Base-by-base conservation (phyloP, 2,113 vertebrate species). In the Chamaea fasciata region DNA sequence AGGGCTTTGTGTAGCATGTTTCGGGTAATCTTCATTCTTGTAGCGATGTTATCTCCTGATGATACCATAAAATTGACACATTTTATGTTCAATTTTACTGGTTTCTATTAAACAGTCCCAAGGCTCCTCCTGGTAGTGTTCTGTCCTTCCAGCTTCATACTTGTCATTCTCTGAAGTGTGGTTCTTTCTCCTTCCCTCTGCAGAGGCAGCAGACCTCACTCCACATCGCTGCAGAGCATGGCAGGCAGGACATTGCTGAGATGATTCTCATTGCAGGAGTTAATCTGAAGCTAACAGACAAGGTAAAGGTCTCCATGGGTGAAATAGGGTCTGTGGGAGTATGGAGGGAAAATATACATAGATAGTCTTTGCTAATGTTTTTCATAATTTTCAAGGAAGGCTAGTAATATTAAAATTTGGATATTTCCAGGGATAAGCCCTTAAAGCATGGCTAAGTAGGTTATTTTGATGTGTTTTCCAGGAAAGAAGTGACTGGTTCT, bases 161-260 rank as follows among this genome's bases (percentile, higher is more conserved):
- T 83, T 90, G 22, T 28, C 20, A 42, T 33, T 69, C 35, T 77
- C 79, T 92, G 79, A 88, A 73, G 50, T 39, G 8, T 10, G 35
- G 28, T 33, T 35, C 39, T 90, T 81, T 77, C 27, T 10, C 52
- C 7, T 44, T 77, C 42, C 50, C 37, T 37, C 47, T 87, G 71
- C 90, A 99, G 99, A 98, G 99, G 94, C 98, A 98, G 95, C 99
- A 99, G 97, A 99, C 98, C 0, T 96, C 98, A 0, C 97, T 99
- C 33, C 99, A 99, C 92, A 97, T 99, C 0, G 98, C 99, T 7
- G 98, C 98, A 0, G 99, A 99, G 88, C 97, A 98, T 0, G 98
- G 98, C 62, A 92, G 98, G 57, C 98, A 99, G 84, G 98, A 98
- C 83, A 96, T 98, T 28, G 99, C 98, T 0, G 99, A 99, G 95